A percentile compares a stretch with the other conserved stretches of the same genome.
phyloP scores from a whole-genome alignment of 2,113 vertebrate species.

The Ailuropoda melanoleuca region DNA sequence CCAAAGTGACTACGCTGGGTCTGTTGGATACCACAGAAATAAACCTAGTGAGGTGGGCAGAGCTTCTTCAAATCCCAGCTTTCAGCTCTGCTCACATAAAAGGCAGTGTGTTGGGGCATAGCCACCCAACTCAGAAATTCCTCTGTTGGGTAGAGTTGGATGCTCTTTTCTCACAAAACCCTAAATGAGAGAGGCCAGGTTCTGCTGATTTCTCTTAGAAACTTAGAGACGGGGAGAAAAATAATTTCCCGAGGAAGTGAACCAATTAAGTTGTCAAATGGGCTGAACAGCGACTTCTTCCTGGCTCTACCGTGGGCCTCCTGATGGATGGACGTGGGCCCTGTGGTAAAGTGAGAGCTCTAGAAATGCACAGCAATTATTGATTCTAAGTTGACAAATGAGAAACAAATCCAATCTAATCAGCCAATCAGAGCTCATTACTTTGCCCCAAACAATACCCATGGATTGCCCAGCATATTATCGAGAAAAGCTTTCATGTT shows the following conservation, averaged over 20 bases:
- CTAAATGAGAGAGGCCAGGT: background rate
- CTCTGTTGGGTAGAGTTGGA: background rate
- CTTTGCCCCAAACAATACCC: conserved; percentile 20
- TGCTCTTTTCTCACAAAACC: background rate
- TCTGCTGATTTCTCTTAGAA: conserved; percentile 58
- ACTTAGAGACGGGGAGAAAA: background rate
- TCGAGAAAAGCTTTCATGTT: conserved; percentile 44
- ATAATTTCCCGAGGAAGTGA: conserved; percentile 50
- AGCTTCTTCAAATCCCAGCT: background rate
- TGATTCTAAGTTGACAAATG: conserved; percentile 66
- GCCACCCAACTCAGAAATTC: background rate
- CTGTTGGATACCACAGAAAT: background rate
- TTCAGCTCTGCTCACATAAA: background rate
- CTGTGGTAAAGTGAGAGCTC: conserved; percentile 58
- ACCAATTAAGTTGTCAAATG: conserved; percentile 55
- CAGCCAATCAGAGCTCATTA: conserved; percentile 41
- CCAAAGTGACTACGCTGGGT: background rate
- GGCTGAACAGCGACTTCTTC: background rate
- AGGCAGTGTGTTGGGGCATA: rapidly evolving
- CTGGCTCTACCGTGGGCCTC: background rate
- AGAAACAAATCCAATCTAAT: conserved; percentile 43
- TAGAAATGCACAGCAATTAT: conserved; percentile 57
- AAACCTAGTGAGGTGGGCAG: rapidly evolving
- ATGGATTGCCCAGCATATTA: conserved; percentile 1
- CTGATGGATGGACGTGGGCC: conserved; percentile 44